phyloP scores from a whole-genome alignment of 1,140 invertebrate species.

The Drosophila santomea region DNA sequence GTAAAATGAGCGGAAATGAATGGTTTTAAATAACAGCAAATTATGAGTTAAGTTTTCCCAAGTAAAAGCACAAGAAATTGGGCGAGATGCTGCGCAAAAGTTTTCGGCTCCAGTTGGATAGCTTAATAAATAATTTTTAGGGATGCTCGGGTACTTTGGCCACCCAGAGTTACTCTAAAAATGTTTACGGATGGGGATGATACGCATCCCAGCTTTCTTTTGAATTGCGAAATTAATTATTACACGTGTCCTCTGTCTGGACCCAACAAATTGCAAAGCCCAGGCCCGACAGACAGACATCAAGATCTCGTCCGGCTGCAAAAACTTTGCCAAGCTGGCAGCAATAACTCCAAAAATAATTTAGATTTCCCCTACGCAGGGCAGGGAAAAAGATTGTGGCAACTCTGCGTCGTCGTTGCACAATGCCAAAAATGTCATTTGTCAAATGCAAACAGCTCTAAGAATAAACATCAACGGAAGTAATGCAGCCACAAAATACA shows the following conservation, averaged over 20 bases:
- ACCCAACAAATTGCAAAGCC: conserved; percentile 57
- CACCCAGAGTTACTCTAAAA: conserved; percentile 23
- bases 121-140: conserved; percentile 79
- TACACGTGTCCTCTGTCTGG: conserved; percentile 69
- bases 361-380: conserved; percentile 67
- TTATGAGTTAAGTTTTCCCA: conserved; percentile 75
- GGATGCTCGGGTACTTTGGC: conserved; percentile 30
- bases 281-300: conserved; percentile 7
- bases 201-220: conserved; percentile 6
- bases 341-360: conserved; percentile 80
- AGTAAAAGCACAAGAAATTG: conserved; percentile 42
- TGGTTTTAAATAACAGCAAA: conserved; percentile 83
- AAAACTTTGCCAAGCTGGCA: conserved; percentile 44
- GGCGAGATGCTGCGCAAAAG: conserved; percentile 40
- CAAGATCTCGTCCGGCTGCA: conserved; percentile 26
- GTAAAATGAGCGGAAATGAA: conserved; percentile 83
- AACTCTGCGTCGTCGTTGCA: conserved; percentile 58
- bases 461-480: conserved; percentile 82
- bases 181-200: conserved; percentile 1
- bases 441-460: conserved; percentile 80
- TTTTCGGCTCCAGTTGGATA: conserved; percentile 66
- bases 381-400: conserved; percentile 35
- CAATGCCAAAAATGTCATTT: conserved; percentile 82
- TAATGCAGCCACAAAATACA: conserved; percentile 81
- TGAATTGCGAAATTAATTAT: conserved; percentile 62